These are phyloP conservation scores for Zaprionus tsacasi DNA, from an alignment of 1,140 invertebrate species.

Conservation along the genomic window DNA sequence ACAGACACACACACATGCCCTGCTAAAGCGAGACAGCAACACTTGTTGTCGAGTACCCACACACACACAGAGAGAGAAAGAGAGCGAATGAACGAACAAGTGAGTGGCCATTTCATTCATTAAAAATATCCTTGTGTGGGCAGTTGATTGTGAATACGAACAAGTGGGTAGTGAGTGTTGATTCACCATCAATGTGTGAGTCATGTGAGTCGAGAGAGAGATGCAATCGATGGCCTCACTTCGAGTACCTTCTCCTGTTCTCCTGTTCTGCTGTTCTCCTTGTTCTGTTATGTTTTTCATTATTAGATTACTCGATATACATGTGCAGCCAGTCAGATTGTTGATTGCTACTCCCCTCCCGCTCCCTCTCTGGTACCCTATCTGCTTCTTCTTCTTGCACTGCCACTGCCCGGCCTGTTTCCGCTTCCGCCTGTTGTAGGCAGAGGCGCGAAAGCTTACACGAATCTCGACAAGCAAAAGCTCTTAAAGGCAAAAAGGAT, in stretches of 20 bases:
- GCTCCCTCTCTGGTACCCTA: not conserved
- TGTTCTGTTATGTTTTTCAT: slow-evolving; percentile 1
- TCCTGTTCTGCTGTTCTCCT: no score
- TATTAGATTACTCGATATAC: slow-evolving; percentile 6
- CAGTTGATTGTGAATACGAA: not conserved
- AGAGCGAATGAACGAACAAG: not conserved
- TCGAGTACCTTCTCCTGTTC: not conserved
- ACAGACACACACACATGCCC: not conserved
- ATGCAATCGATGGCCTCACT: slow-evolving; percentile 2
- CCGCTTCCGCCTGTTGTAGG: not conserved
- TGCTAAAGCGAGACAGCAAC: not conserved
- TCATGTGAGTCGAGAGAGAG: slow-evolving; percentile 9
- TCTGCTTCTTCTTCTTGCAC: not conserved
- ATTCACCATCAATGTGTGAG: slow-evolving; percentile 13
- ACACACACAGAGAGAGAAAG: no score
- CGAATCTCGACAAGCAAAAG: slow-evolving; percentile 6
- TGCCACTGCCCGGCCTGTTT: not conserved
- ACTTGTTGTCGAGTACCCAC: not conserved
- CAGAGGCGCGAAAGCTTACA: not conserved
- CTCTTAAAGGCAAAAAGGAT: slow-evolving; percentile 9
- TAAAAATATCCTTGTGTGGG: slow-evolving; percentile 29
- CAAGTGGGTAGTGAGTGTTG: slow-evolving; percentile 16
- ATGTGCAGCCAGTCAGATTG: not conserved
- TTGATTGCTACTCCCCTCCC: not conserved
- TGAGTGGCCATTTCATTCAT: slow-evolving; percentile 34